Conservation (phyloP, 2,888 invertebrate genomes). For the Merodon equestris region DNA sequence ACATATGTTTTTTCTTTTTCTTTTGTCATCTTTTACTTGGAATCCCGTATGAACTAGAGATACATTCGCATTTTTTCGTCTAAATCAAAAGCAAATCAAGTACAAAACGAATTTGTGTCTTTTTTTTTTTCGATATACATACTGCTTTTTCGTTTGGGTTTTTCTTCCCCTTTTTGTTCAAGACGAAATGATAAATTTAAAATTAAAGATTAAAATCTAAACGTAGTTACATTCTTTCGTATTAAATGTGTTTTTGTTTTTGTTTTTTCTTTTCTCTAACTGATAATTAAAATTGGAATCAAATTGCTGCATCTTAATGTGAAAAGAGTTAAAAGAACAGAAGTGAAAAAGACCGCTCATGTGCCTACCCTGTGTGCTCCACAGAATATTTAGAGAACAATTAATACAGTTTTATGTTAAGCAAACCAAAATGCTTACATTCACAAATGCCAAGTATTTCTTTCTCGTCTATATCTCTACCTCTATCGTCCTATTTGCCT, state of each 20-base stretch:
- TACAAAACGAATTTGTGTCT: slow-evolving; percentile 69
- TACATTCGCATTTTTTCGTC: neutral
- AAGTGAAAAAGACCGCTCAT: slow-evolving; percentile 76
- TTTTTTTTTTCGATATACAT: slow-evolving; percentile 68
- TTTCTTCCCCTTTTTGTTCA: too few relatives aligned
- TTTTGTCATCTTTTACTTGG: slow-evolving; percentile 17
- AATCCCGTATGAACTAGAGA: slow-evolving; percentile 11
- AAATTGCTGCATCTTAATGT: slow-evolving; percentile 30
- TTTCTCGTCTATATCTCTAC: slow-evolving; percentile 8
- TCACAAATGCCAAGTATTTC: slow-evolving; percentile 60
- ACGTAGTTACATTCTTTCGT: slow-evolving; percentile 40
- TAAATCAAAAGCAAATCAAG: slow-evolving; percentile 76
- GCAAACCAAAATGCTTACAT: slow-evolving; percentile 52
- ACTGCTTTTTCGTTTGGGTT: slow-evolving; percentile 1
- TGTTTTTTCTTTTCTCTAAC: slow-evolving; percentile 14
- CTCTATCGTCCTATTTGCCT: too few relatives aligned
- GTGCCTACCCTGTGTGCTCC: slow-evolving; percentile 79
- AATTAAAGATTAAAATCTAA: slow-evolving; percentile 42
- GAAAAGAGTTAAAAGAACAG: slow-evolving; percentile 40
- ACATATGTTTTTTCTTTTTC: slow-evolving; percentile 26
- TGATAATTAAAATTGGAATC: slow-evolving; percentile 63
- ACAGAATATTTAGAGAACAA: slow-evolving; percentile 55
- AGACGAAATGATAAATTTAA: slow-evolving; percentile 22
- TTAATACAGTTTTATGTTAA: slow-evolving; percentile 37
- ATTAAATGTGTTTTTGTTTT: slow-evolving; percentile 37